These are phyloP conservation scores for Corvus moneduloides DNA, from an alignment of 2,113 vertebrate species.

Conservation along the genomic window DNA sequence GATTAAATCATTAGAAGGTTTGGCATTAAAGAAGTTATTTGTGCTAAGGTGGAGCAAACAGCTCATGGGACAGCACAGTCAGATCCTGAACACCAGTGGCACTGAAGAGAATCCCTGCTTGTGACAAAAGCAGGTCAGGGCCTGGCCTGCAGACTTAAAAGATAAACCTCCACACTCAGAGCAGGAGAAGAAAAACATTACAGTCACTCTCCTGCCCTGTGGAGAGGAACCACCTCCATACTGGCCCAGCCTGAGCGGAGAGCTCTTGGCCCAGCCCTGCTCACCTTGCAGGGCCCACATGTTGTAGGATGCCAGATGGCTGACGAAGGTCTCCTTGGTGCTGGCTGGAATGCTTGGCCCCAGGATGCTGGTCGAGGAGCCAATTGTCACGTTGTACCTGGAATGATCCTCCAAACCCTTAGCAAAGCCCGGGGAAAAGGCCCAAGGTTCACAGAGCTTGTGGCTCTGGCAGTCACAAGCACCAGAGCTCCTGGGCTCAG, in stretches of 20 bases:
- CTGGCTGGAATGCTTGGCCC: constrained; percentile 86
- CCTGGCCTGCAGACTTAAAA: neutral
- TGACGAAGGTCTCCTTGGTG: constrained; percentile 85
- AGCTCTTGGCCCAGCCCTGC: neutral
- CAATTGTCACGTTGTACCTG: constrained; percentile 89
- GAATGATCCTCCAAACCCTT: neutral
- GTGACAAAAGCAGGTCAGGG: neutral
- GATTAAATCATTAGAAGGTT: neutral
- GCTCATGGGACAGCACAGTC: neutral
- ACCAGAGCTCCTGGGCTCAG: neutral
- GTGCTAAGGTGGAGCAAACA: neutral
- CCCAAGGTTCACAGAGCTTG: neutral
- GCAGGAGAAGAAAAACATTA: neutral
- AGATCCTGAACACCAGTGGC: neutral
- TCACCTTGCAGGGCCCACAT: constrained; percentile 93
- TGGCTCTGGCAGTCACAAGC: neutral
- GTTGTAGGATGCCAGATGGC: constrained; percentile 90
- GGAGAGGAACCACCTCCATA: neutral
- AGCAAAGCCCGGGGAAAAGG: neutral
- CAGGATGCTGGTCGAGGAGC: constrained; percentile 89
- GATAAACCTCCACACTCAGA: neutral
- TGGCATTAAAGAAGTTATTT: neutral
- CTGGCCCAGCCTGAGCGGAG: neutral
- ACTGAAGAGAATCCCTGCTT: neutral
- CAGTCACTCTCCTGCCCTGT: rapidly evolving